phyloP scores from a whole-genome alignment of 30 jellyfish, hydroid and myxozoan species.

The Cassiopea andromeda region DNA sequence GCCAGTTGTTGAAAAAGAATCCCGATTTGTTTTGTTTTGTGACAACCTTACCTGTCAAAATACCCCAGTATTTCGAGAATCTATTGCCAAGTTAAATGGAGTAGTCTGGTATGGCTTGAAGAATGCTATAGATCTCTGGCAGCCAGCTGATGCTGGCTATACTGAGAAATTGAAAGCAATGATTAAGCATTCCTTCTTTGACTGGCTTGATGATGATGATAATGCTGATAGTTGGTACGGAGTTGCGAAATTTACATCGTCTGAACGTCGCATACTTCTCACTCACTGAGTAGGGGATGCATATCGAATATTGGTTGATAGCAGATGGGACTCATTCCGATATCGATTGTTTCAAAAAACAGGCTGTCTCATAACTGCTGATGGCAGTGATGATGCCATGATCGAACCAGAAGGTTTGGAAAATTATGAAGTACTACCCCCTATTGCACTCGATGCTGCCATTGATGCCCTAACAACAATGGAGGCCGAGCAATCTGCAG shows the following conservation, averaged over 20 bases:
- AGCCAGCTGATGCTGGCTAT: constrained; percentile 63
- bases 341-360: constrained; percentile 14
- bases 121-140: constrained; percentile 74
- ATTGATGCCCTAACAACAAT: neutral
- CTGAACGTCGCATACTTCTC: constrained; percentile 21
- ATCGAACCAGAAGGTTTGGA: constrained; percentile 38
- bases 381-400: constrained; percentile 13
- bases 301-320: constrained; percentile 6
- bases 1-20: constrained; percentile 23
- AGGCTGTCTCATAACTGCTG: constrained; percentile 56
- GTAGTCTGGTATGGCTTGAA: constrained; percentile 62
- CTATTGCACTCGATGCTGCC: neutral
- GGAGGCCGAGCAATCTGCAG: constrained; percentile 18
- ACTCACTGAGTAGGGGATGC: constrained; percentile 58
- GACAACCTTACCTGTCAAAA: constrained; percentile 49
- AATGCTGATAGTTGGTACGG: constrained; percentile 41
- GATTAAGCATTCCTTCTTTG: neutral
- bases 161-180: constrained; percentile 13
- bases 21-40: constrained; percentile 14
- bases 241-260: constrained; percentile 32
- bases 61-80: neutral
- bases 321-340: neutral
- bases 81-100: constrained; percentile 31
- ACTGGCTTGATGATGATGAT: constrained; percentile 33
- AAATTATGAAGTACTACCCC: constrained; percentile 7